These are phyloP conservation scores for Zosterops pallidus DNA, from an alignment of 2,113 vertebrate species.

Conservation along the genomic window DNA sequence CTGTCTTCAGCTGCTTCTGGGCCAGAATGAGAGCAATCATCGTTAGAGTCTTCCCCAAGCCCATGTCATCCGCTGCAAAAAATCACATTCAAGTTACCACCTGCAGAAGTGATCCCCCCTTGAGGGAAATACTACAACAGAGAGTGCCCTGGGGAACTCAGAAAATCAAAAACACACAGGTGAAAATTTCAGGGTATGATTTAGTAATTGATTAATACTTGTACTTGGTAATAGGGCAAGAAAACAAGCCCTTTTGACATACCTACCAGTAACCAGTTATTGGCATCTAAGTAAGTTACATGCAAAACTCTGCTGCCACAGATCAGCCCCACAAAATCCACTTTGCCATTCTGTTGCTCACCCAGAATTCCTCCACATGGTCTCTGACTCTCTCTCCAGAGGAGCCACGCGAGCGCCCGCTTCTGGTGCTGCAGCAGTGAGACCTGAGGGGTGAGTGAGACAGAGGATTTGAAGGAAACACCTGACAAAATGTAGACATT, in stretches of 20 bases:
- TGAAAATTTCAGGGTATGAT: background rate
- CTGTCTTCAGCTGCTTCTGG: slow-evolving; percentile 75
- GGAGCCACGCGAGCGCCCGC: slow-evolving; percentile 87
- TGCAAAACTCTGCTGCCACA: background rate
- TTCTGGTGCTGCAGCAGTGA: slow-evolving; percentile 88
- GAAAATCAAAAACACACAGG: background rate
- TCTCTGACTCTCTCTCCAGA: slow-evolving; percentile 92
- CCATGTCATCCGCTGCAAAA: slow-evolving; percentile 93
- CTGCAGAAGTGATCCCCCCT: background rate
- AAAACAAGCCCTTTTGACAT: background rate
- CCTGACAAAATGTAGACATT: background rate
- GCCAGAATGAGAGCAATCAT: slow-evolving; percentile 90
- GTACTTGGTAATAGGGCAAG: background rate
- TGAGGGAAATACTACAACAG: background rate
- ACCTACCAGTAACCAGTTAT: background rate
- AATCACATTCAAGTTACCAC: background rate
- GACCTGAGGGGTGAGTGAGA: slow-evolving; percentile 52
- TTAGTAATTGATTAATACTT: background rate
- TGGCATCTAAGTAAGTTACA: background rate
- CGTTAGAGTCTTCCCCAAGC: slow-evolving; percentile 93
- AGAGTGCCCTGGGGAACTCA: background rate
- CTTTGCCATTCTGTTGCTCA: slow-evolving; percentile 49
- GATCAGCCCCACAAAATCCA: background rate
- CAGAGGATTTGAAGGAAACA: background rate
- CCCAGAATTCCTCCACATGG: slow-evolving; percentile 94